Conservation (phyloP, 2,888 invertebrate genomes). For the Eupithecia insigniata region DNA sequence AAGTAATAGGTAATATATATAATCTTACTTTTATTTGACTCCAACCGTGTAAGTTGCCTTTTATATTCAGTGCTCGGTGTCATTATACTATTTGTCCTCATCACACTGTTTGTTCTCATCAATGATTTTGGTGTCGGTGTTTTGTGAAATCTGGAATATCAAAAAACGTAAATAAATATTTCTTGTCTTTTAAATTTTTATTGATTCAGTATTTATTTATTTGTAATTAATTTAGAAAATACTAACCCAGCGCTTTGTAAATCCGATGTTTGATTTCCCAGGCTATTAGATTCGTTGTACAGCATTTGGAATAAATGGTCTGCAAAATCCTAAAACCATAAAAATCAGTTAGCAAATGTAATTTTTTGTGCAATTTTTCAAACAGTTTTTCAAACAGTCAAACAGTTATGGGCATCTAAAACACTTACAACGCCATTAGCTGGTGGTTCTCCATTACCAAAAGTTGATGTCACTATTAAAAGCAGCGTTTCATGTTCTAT, state of each 20-base stretch:
- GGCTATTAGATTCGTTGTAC: conserved; percentile 64
- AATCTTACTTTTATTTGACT: conserved; percentile 77
- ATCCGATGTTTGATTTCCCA: conserved; percentile 58
- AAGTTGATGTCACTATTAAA: conserved; percentile 96
- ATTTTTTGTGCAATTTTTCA: not conserved
- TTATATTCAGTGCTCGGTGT: conserved; percentile 78
- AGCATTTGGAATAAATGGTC: conserved; percentile 74
- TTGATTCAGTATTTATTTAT: not conserved
- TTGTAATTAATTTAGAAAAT: not conserved
- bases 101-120: conserved; percentile 94
- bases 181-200: not conserved
- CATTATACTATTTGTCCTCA: conserved; percentile 91
- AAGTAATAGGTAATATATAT: no score
- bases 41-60: conserved; percentile 85
- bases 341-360: not conserved
- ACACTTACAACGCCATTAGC: conserved; percentile 94
- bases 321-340: conserved; percentile 65
- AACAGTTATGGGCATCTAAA: not conserved
- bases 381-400: not conserved
- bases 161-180: not conserved
- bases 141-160: conserved; percentile 80
- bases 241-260: conserved; percentile 49
- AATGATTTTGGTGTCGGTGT: conserved; percentile 93
- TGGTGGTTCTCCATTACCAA: conserved; percentile 98
- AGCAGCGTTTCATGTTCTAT: conserved; percentile 97